Percentiles rank a stretch among this genome's conserved stretches.
Evolutionary conservation across 2,888 invertebrate species (phyloP).

Genomic region (Elysia crispata): DNA sequence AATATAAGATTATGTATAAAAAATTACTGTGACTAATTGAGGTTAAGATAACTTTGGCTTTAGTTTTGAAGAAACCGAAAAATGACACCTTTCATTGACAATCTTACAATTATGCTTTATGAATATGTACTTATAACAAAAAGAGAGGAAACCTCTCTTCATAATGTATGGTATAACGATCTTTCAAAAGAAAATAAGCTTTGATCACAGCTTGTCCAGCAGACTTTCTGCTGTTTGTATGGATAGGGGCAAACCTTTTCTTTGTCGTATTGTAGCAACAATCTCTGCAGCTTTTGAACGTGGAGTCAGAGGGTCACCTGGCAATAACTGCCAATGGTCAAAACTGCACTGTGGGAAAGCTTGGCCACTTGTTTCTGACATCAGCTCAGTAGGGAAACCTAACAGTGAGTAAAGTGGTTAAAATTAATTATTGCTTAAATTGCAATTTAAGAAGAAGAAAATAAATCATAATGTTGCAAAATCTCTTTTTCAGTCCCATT

Average conservation of each 20-base stretch:
- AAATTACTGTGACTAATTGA: too few species aligned
- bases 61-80: too few species aligned
- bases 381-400: slow-evolving; percentile 96
- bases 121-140: too few species aligned
- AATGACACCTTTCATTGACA: too few species aligned
- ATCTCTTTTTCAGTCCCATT: background rate
- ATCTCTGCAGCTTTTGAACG: slow-evolving; percentile 77
- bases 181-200: too few species aligned
- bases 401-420: slow-evolving; percentile 25
- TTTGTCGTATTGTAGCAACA: slow-evolving; percentile 92
- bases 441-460: background rate
- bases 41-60: too few species aligned
- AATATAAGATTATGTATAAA: too few species aligned
- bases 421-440: background rate
- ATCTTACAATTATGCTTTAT: too few species aligned
- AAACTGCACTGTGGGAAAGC: slow-evolving; percentile 99
- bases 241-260: slow-evolving; percentile 98
- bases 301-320: slow-evolving; percentile 93
- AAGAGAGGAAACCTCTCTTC: too few species aligned
- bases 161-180: too few species aligned
- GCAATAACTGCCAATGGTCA: slow-evolving; percentile 99
- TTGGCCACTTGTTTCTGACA: slow-evolving; percentile 97
- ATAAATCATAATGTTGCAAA: background rate
- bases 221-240: slow-evolving; percentile 96
- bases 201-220: slow-evolving; percentile 96